Percentiles rank a stretch among this genome's conserved stretches.
phyloP scores from a whole-genome alignment of 1,140 invertebrate genomes.

The Homarus americanus region DNA sequence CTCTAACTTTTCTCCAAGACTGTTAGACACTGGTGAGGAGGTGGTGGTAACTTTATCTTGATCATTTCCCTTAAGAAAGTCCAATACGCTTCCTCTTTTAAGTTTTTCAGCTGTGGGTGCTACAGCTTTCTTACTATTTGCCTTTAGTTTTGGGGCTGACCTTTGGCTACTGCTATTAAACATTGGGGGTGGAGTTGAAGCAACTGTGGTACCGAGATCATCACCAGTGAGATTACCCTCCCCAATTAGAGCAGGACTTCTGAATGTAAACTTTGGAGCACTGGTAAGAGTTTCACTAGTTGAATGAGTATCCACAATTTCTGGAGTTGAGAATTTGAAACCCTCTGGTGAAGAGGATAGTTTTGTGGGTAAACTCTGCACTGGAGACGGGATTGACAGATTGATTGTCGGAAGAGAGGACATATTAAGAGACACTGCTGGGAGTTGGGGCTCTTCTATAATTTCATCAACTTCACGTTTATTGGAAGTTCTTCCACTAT shows the following conservation, averaged over 20 bases:
- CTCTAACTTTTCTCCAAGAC: constrained; percentile 18
- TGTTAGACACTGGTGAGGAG: constrained; percentile 29
- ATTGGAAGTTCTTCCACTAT: constrained; percentile 43
- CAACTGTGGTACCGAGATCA: background rate
- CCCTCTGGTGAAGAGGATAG: constrained; percentile 28
- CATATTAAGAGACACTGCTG: constrained; percentile 41
- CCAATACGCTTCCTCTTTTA: constrained; percentile 55
- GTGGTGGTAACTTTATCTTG: background rate
- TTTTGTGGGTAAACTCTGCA: background rate
- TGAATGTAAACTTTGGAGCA: constrained; percentile 62
- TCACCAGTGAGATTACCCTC: background rate
- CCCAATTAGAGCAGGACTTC: constrained; percentile 51
- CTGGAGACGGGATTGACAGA: constrained; percentile 35
- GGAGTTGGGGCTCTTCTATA: constrained; percentile 39
- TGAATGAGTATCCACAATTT: constrained; percentile 60
- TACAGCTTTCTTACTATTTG: constrained; percentile 28
- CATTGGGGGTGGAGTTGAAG: constrained; percentile 13
- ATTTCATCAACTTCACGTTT: constrained; percentile 10
- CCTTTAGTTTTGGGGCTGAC: constrained; percentile 55
- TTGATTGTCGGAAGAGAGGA: constrained; percentile 66
- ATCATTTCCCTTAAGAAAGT: constrained; percentile 42
- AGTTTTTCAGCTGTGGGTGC: constrained; percentile 25
- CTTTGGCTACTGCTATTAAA: constrained; percentile 44
- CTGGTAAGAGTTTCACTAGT: constrained; percentile 30
- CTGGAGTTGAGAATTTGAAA: constrained; percentile 64